A percentile compares a stretch with the other conserved stretches of the same genome.
Conservation (phyloP, 2,113 vertebrate species). For the Thermophis baileyi region DNA sequence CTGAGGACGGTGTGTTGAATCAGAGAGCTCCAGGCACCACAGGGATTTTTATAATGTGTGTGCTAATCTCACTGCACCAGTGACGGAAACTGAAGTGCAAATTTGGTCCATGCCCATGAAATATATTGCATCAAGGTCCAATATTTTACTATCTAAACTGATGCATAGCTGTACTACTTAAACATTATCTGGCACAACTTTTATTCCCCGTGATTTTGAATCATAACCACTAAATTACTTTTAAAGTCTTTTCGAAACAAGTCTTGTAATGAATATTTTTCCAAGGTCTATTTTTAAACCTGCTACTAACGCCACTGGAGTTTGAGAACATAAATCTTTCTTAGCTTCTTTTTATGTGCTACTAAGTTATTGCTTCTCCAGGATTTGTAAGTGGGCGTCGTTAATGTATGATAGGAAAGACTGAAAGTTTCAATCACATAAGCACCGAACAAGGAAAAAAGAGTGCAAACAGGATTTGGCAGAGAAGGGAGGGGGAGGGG, state of each 20-base stretch:
- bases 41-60: neutral
- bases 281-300: neutral
- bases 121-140: neutral
- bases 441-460: neutral
- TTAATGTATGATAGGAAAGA: neutral
- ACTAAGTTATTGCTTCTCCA: neutral
- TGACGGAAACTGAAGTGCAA: neutral
- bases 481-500: neutral
- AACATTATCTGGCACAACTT: neutral
- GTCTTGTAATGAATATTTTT: neutral
- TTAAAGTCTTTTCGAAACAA: neutral
- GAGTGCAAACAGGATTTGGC: neutral
- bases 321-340: neutral
- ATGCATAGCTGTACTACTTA: neutral
- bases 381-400: neutral
- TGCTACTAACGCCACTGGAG: neutral
- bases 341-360: neutral
- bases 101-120: neutral
- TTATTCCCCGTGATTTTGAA: neutral
- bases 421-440: neutral
- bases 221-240: neutral
- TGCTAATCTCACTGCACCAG: neutral
- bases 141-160: neutral
- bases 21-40: neutral
- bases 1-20: neutral